Percentiles rank a stretch among this genome's conserved stretches.
phyloP scores from a whole-genome alignment of 2,888 invertebrate species.

The Heteropelma amictum region DNA sequence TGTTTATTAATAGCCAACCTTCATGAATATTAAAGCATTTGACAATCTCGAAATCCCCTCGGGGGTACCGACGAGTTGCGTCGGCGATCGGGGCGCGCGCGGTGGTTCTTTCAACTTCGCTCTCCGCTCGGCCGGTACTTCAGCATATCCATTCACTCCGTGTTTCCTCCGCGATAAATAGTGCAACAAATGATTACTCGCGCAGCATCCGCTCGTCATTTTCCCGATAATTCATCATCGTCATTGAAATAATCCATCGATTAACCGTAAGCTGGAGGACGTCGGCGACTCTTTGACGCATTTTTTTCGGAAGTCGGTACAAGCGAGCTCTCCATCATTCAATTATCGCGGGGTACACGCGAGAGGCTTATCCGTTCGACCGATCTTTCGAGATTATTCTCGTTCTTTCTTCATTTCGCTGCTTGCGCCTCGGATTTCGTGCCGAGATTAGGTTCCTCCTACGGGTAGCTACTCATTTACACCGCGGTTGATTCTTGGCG shows the following conservation, averaged over 20 bases:
- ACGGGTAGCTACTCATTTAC: not conserved
- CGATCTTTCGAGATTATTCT: constrained; percentile 36
- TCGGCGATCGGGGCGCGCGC: constrained; percentile 32
- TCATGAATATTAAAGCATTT: constrained; percentile 74
- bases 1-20: constrained; percentile 75
- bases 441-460: constrained; percentile 30
- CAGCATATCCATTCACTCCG: constrained; percentile 46
- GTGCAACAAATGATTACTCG: too few species aligned
- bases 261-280: constrained; percentile 32
- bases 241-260: too few species aligned
- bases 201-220: too few species aligned
- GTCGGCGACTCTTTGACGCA: constrained; percentile 39
- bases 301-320: constrained; percentile 23
- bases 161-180: constrained; percentile 11
- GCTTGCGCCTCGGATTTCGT: constrained; percentile 26
- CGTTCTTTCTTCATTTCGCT: not conserved
- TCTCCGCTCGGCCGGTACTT: constrained; percentile 15
- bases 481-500: constrained; percentile 12
- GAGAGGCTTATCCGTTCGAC: constrained; percentile 44
- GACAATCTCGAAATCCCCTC: constrained; percentile 65
- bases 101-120: constrained; percentile 36
- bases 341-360: constrained; percentile 45
- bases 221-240: too few species aligned
- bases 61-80: constrained; percentile 24
- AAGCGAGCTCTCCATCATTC: constrained; percentile 42